Conservation (phyloP, 2,888 invertebrate species). For the Vesta saturnalis region DNA sequence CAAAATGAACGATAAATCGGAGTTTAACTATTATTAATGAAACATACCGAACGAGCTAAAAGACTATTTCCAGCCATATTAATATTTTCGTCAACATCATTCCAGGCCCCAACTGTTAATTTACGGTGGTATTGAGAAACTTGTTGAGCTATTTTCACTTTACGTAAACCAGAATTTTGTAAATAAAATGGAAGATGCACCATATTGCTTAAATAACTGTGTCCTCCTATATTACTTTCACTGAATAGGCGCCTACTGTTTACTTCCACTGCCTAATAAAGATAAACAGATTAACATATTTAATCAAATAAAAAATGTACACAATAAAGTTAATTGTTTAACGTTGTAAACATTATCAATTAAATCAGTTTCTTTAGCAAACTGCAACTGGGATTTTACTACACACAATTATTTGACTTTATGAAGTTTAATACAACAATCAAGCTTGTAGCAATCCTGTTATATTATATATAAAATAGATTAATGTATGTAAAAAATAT, state of each 20-base stretch:
- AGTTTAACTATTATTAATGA: neutral
- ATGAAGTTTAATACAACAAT: too few species aligned
- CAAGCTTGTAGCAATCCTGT: too few species aligned
- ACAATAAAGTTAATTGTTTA: too few species aligned
- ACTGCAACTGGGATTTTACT: too few species aligned
- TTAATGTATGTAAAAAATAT: too few species aligned
- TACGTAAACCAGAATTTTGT: constrained; percentile 93
- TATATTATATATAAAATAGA: too few species aligned
- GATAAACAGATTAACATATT: neutral
- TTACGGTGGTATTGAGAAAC: constrained; percentile 71
- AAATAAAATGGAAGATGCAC: constrained; percentile 98
- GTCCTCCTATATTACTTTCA: constrained; percentile 94
- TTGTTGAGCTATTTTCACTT: constrained; percentile 88
- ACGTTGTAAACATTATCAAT: too few species aligned
- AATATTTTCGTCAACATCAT: constrained; percentile 67
- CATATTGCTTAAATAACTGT: constrained; percentile 93
- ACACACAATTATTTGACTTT: too few species aligned
- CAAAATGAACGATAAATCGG: too few species aligned
- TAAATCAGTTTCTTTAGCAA: too few species aligned
- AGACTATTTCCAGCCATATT: constrained; percentile 60
- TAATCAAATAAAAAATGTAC: neutral
- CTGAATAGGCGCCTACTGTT: constrained; percentile 88
- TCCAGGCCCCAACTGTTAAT: constrained; percentile 57
- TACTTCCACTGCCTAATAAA: constrained; percentile 80
- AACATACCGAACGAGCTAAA: constrained; percentile 64